phyloP scores from a whole-genome alignment of 92 coral and sea anemone genomes.

The Umimayanthus chanpuru region DNA sequence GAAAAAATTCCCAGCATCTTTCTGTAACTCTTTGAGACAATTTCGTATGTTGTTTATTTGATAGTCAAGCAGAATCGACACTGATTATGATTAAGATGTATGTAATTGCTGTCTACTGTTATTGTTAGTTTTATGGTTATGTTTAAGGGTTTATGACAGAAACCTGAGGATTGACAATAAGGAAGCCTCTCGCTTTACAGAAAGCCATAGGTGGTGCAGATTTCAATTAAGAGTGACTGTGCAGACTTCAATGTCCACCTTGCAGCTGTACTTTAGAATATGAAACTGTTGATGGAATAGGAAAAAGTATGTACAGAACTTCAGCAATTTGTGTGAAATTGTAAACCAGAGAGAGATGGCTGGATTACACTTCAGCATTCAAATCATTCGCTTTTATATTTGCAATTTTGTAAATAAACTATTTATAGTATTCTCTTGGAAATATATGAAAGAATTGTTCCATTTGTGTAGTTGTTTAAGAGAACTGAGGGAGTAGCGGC shows the following conservation, averaged over 20 bases:
- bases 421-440: slow-evolving; percentile 15
- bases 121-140: background rate
- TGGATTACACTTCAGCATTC: background rate
- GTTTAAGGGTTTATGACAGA: background rate
- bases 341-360: background rate
- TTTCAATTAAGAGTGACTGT: background rate
- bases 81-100: background rate
- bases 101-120: background rate
- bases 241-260: background rate
- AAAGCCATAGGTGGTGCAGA: background rate
- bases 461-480: background rate
- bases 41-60: too few species aligned
- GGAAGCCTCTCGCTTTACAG: background rate
- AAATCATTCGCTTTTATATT: slow-evolving; percentile 23
- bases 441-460: background rate
- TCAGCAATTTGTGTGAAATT: background rate
- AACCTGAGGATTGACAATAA: background rate
- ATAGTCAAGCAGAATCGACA: background rate
- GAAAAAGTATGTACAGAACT: background rate
- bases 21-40: background rate
- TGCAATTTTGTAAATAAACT: slow-evolving; percentile 40
- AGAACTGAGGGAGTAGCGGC: too few species aligned
- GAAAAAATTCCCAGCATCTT: background rate
- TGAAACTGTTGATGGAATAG: background rate
- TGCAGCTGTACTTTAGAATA: background rate